Evolutionary conservation across 2,888 invertebrate species (phyloP), one percentile per base, ranked within the genome.

Genomic region (Pyrrhosoma nymphula): DNA sequence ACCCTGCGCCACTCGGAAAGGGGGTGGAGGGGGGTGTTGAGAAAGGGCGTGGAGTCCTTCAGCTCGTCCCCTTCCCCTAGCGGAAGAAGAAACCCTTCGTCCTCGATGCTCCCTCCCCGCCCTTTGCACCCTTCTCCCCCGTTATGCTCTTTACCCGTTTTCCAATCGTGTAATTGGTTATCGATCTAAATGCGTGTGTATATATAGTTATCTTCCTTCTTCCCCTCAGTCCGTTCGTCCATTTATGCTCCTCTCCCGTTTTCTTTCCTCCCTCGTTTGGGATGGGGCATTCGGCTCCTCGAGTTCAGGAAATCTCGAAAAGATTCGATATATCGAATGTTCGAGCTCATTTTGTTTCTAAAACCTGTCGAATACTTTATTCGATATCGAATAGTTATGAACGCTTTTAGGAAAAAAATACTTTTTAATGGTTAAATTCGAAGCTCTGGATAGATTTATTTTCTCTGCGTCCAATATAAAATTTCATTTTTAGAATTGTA

Each of bases 161-260:
- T 89, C 56, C 89, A 89, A 89, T 89, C 89, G 35, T 55, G 55
- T 89, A 89, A 89, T 89, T 89, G 89, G 55, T 89, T 89, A 89
- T 89, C 89, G 89, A 89, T 89, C 89, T 26, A 23, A n/a, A 89
- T 89, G 23, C 16, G 47, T 47, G 47, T 47, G 47, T 47, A 47
- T 47, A 47, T 47, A 47, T 47, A 8, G 47, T 47, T 55, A 89
- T 89, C 89, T 55, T 89, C n/a, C 89, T 47, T 55, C 20, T 16
- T 8, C 26, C 56, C n/a, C 56, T n/a, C n/a, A 23, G n/a, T 89
- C 26, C 55, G 23, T 60, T 60, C 23, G 60, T 18, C 60, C 60
- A 18, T 18, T 60, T 60, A 12, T 23, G 60, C 47, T 47, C 47
- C 47, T 8, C 47, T 47, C 16, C 4, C 60, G 60, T 60, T 18